Evolutionary conservation across 2,888 invertebrate species (phyloP).

Genomic region (Agrilus cyanescens): DNA sequence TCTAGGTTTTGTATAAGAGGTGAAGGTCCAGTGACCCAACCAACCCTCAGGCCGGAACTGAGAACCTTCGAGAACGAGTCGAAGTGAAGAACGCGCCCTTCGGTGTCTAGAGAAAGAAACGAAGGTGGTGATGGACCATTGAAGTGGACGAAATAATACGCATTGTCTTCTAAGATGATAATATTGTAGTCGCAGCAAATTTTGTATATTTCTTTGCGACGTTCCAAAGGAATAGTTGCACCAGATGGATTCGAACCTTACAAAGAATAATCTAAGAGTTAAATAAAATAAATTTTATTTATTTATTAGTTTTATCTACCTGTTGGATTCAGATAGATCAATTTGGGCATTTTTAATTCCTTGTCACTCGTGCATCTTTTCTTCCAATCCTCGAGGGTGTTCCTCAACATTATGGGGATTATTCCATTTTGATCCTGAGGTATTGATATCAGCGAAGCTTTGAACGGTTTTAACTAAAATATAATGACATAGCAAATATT

Average conservation of each 20-base stretch:
- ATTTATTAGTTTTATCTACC: conserved; percentile 16
- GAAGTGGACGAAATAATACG: conserved; percentile 70
- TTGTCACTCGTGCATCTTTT: conserved; percentile 27
- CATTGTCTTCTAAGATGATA: conserved; percentile 71
- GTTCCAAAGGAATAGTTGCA: conserved; percentile 49
- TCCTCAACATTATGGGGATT: conserved; percentile 46
- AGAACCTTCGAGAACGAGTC: conserved; percentile 70
- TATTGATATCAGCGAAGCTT: conserved; percentile 52
- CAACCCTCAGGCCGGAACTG: conserved; percentile 59
- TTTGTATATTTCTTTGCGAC: conserved; percentile 58
- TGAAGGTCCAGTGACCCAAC: conserved; percentile 61
- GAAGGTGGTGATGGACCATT: conserved; percentile 46
- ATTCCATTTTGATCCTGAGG: conserved; percentile 60
- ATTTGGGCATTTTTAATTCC: conserved; percentile 50
- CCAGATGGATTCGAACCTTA: conserved; percentile 65
- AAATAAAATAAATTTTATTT: not conserved
- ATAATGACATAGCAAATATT: too few relatives aligned
- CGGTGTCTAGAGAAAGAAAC: conserved; percentile 61
- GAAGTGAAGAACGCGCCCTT: conserved; percentile 62
- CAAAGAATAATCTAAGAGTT: not conserved
- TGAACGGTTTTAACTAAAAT: conserved; percentile 55
- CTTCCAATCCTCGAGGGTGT: conserved; percentile 43
- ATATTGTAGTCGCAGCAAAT: conserved; percentile 66
- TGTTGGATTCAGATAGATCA: conserved; percentile 64
- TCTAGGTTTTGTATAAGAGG: conserved; percentile 51